Percentiles rank a stretch among this genome's conserved stretches.
Conservation (phyloP, 1,140 invertebrate species). For the Lordiphosa mommai region DNA sequence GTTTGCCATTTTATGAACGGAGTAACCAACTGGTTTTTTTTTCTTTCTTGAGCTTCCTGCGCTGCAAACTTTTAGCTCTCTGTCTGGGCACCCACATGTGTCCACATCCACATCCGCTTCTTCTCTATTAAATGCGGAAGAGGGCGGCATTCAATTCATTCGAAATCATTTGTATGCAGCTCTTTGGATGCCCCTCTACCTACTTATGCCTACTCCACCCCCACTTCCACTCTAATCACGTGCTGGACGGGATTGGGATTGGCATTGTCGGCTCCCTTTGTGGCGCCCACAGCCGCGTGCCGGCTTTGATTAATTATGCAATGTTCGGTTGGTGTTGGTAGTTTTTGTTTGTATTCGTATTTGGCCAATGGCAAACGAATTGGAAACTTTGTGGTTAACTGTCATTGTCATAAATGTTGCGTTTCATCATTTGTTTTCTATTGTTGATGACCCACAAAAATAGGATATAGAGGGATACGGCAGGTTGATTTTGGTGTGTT, state of each 20-base stretch:
- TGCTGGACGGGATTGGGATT: conserved; percentile 44
- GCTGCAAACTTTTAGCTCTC: conserved; percentile 16
- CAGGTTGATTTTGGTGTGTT: conserved; percentile 20
- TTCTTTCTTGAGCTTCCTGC: conserved; percentile 24
- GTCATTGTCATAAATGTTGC: no score
- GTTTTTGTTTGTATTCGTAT: no score
- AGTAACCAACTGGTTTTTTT: conserved; percentile 46
- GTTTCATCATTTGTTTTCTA: neutral
- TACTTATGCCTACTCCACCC: neutral
- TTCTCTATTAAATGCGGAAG: conserved; percentile 69
- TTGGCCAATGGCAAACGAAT: neutral
- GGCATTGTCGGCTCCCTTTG: conserved; percentile 59
- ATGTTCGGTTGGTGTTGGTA: conserved; percentile 15
- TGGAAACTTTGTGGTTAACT: conserved; percentile 24
- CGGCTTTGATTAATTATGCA: conserved; percentile 73
- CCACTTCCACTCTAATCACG: conserved; percentile 13
- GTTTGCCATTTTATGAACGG: conserved; percentile 63
- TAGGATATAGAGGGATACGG: conserved; percentile 36
- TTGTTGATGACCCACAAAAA: conserved; percentile 29
- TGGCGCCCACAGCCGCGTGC: conserved; percentile 68
- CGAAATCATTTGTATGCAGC: conserved; percentile 53
- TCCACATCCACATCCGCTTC: conserved; percentile 52
- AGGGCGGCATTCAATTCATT: conserved; percentile 49
- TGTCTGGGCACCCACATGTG: conserved; percentile 51
- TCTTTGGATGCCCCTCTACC: neutral